Conservation (phyloP, 2,113 vertebrate genomes). For the Antechinus flavipes region DNA sequence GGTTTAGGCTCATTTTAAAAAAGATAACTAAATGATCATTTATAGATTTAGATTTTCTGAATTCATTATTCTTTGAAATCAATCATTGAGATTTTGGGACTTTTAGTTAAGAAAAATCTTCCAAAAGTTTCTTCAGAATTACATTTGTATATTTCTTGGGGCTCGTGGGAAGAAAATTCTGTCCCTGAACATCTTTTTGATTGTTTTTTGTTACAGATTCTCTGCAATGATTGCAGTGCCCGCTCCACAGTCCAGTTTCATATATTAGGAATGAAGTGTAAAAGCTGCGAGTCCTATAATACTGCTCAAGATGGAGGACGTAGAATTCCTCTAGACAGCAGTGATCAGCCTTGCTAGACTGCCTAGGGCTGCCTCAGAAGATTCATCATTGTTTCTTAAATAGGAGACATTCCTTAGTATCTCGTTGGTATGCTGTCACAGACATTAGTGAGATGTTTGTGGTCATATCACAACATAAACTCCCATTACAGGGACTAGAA, state of each 20-base stretch:
- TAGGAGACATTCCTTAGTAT: constrained; percentile 26
- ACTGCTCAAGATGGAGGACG: constrained; percentile 91
- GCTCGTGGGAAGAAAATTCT: background rate
- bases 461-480: background rate
- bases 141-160: background rate
- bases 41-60: constrained; percentile 51
- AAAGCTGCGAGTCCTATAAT: constrained; percentile 93
- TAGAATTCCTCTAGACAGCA: constrained; percentile 76
- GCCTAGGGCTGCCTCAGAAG: accelerated
- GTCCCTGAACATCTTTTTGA: background rate
- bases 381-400: background rate
- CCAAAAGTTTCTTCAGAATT: constrained; percentile 7
- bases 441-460: constrained; percentile 15
- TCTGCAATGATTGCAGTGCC: constrained; percentile 95
- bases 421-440: constrained; percentile 38
- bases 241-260: constrained; percentile 93
- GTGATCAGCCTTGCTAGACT: accelerated
- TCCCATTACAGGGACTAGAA: background rate
- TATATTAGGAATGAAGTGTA: constrained; percentile 96
- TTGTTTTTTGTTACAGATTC: constrained; percentile 85
- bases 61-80: constrained; percentile 38
- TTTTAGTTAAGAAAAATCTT: constrained; percentile 42
- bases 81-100: constrained; percentile 29
- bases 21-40: background rate
- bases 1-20: background rate